These are phyloP conservation scores for Labia minor DNA, from an alignment of 2,888 invertebrate genomes.

Conservation along the genomic window DNA sequence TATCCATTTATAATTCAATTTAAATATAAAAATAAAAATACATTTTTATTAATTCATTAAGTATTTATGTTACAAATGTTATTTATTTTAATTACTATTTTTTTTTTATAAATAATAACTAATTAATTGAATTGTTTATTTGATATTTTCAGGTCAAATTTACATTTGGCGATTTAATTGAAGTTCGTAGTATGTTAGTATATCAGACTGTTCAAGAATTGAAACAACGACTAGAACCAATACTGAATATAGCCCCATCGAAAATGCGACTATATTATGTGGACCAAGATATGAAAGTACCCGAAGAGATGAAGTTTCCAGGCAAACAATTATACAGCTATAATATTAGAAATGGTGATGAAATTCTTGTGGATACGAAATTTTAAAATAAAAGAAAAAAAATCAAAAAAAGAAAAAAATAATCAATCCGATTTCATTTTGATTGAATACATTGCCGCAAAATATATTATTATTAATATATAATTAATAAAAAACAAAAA, in stretches of 20 bases:
- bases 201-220: constrained; percentile 58
- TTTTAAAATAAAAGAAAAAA: too few relatives aligned
- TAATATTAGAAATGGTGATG: constrained; percentile 79
- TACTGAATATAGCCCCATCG: constrained; percentile 69
- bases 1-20: neutral
- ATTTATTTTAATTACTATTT: too few relatives aligned
- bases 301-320: constrained; percentile 81
- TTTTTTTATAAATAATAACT: neutral
- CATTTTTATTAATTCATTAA: too few relatives aligned
- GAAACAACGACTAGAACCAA: constrained; percentile 64
- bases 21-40: neutral
- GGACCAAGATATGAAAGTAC: constrained; percentile 62
- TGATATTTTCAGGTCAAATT: constrained; percentile 45
- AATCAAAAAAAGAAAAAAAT: neutral
- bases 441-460: neutral
- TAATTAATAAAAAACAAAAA: too few relatives aligned
- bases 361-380: constrained; percentile 79
- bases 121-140: neutral
- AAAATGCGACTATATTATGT: constrained; percentile 84
- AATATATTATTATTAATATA: neutral
- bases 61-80: too few relatives aligned
- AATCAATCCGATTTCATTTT: neutral
- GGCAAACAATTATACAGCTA: constrained; percentile 84
- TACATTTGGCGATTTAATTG: constrained; percentile 50
- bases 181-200: constrained; percentile 56